phyloP scores from a whole-genome alignment of 2,113 vertebrate genomes.

The Pachypanchax playfairii region DNA sequence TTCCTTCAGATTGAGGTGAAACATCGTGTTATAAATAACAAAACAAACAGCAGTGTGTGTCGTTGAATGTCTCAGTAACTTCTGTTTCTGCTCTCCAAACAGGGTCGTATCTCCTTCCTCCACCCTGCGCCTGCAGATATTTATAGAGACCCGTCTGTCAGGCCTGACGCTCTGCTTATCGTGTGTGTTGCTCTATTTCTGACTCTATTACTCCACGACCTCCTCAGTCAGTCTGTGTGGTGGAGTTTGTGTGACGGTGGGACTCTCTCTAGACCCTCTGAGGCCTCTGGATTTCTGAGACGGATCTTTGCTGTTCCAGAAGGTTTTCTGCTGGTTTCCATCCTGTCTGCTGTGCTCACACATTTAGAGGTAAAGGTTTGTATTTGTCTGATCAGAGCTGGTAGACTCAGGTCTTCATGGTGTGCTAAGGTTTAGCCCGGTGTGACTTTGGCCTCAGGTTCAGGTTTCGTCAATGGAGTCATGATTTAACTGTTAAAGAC shows the following conservation, averaged over 20 bases:
- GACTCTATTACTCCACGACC: constrained; percentile 49
- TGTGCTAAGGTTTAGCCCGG: too few relatives aligned
- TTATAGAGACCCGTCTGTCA: constrained; percentile 86
- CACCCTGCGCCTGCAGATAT: constrained; percentile 75
- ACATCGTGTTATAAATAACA: too few relatives aligned
- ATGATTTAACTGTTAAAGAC: too few relatives aligned
- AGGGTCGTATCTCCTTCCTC: constrained; percentile 58
- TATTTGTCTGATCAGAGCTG: constrained; percentile 23
- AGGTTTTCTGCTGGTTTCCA: constrained; percentile 55
- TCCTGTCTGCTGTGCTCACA: not conserved
- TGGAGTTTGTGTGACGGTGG: constrained; percentile 45
- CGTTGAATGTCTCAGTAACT: constrained; percentile 4
- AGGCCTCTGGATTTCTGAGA: constrained; percentile 38
- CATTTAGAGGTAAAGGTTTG: constrained; percentile 12
- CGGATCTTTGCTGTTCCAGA: constrained; percentile 3
- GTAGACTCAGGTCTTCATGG: not conserved
- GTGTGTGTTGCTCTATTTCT: constrained; percentile 72
- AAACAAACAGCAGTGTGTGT: too few relatives aligned
- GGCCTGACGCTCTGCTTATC: constrained; percentile 81
- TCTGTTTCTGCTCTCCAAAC: constrained; percentile 53
- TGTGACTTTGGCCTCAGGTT: constrained; percentile 30
- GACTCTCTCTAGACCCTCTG: constrained; percentile 35
- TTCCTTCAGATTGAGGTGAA: too few relatives aligned
- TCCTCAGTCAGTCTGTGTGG: constrained; percentile 39
- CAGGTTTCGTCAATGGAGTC: not conserved